Percentiles rank a stretch among this genome's conserved stretches.
phyloP scores from a whole-genome alignment of 1,140 invertebrate species.

The Drosophila tsacasi region DNA sequence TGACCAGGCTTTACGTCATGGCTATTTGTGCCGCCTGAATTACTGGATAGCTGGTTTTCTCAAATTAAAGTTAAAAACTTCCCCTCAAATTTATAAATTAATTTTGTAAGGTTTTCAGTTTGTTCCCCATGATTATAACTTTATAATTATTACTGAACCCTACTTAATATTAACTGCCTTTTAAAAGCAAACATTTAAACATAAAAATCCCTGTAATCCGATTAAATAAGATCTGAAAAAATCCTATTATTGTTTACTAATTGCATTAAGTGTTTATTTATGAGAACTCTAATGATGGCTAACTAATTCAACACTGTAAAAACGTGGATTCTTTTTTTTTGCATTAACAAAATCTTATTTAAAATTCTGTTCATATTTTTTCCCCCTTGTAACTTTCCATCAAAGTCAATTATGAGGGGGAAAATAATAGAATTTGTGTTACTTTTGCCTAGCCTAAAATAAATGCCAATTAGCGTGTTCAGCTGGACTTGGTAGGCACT shows the following conservation, averaged over 20 bases:
- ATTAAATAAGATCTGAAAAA: background rate
- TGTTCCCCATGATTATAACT: background rate
- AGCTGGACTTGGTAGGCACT: slow-evolving; percentile 25
- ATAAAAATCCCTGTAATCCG: background rate
- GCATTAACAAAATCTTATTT: slow-evolving; percentile 4
- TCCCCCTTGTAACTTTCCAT: background rate
- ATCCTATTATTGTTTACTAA: slow-evolving; percentile 4
- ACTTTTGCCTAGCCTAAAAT: background rate
- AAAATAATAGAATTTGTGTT: slow-evolving; percentile 26
- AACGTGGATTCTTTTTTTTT: background rate
- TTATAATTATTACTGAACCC: background rate
- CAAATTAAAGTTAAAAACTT: background rate
- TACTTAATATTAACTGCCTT: background rate
- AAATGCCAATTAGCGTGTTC: slow-evolving; percentile 37
- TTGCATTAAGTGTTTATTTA: slow-evolving; percentile 14
- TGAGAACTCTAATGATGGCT: slow-evolving; percentile 3
- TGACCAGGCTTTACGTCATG: slow-evolving; percentile 3
- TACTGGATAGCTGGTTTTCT: background rate
- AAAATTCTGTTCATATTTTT: slow-evolving; percentile 17
- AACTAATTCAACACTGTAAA: slow-evolving; percentile 3
- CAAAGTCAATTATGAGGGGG: slow-evolving; percentile 9
- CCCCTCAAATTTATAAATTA: background rate
- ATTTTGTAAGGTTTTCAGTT: background rate
- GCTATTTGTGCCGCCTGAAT: slow-evolving; percentile 4
- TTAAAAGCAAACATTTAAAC: background rate